Conservation (phyloP, 2,113 vertebrate species). For the Eptesicus fuscus region DNA sequence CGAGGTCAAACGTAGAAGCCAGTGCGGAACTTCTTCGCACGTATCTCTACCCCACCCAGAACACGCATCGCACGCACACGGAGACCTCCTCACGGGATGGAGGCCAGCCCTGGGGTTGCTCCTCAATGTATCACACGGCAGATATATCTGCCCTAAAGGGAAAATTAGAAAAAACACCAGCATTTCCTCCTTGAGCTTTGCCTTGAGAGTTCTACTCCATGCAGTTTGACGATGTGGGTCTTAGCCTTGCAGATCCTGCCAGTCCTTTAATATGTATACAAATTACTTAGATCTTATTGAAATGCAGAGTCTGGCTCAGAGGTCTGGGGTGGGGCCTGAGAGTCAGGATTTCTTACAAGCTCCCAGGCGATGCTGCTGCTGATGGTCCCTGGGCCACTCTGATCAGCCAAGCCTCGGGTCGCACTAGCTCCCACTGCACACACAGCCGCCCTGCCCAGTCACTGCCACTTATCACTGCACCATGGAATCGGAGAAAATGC, state of each 20-base stretch:
- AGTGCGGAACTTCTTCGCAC: background rate
- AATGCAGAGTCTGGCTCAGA: background rate
- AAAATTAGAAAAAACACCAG: background rate
- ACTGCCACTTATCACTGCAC: constrained; percentile 7
- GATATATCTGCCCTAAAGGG: background rate
- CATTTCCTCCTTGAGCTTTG: background rate
- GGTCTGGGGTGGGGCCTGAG: background rate
- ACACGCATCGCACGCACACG: rapidly evolving
- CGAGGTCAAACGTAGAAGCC: background rate
- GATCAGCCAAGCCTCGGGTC: background rate
- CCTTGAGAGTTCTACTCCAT: background rate
- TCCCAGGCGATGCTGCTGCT: background rate
- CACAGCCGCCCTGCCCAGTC: background rate
- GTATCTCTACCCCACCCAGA: background rate
- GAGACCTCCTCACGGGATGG: background rate
- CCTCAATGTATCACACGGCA: background rate
- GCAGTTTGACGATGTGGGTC: background rate
- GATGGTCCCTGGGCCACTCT: background rate
- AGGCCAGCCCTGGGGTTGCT: background rate
- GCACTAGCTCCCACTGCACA: background rate
- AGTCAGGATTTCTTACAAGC: background rate
- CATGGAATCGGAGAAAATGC: constrained; percentile 51
- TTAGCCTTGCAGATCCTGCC: background rate
- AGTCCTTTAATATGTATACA: background rate
- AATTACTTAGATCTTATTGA: background rate